These are phyloP conservation scores for Heterohyrax brucei DNA, from an alignment of 2,797 vertebrate genomes.

Conservation along the genomic window DNA sequence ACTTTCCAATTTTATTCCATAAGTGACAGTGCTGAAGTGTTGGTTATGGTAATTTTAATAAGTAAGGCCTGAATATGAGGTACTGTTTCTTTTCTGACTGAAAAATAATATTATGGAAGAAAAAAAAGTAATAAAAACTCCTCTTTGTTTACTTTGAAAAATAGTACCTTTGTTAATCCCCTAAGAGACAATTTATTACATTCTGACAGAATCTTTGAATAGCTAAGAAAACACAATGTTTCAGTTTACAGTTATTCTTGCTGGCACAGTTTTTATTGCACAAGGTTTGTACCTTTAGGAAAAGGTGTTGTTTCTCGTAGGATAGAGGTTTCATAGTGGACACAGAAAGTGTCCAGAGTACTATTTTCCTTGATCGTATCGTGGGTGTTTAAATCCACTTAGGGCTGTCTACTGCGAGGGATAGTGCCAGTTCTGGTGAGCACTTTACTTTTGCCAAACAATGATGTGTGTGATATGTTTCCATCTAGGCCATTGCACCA, in stretches of 20 bases:
- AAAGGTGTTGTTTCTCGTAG: slow-evolving; percentile 21
- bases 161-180: slow-evolving; percentile 55
- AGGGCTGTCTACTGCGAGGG: neutral
- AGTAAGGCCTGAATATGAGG: neutral
- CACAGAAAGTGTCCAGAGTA: neutral
- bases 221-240: slow-evolving; percentile 52
- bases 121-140: slow-evolving; percentile 63
- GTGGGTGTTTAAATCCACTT: slow-evolving; percentile 11
- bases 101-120: slow-evolving; percentile 32
- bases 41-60: slow-evolving; percentile 59
- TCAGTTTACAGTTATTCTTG: slow-evolving; percentile 14
- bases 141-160: slow-evolving; percentile 67
- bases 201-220: slow-evolving; percentile 65
- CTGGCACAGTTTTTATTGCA: slow-evolving; percentile 60
- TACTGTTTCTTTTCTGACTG: slow-evolving; percentile 32
- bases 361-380: neutral
- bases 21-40: slow-evolving; percentile 51
- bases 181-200: slow-evolving; percentile 55
- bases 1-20: slow-evolving; percentile 55
- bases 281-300: neutral
- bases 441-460: slow-evolving; percentile 35
- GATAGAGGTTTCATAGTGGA: neutral
- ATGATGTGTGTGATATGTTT: neutral
- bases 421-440: neutral
- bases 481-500: neutral